phyloP scores from a whole-genome alignment of 2,797 vertebrate species.

The Kryptolebias ocellatus region DNA sequence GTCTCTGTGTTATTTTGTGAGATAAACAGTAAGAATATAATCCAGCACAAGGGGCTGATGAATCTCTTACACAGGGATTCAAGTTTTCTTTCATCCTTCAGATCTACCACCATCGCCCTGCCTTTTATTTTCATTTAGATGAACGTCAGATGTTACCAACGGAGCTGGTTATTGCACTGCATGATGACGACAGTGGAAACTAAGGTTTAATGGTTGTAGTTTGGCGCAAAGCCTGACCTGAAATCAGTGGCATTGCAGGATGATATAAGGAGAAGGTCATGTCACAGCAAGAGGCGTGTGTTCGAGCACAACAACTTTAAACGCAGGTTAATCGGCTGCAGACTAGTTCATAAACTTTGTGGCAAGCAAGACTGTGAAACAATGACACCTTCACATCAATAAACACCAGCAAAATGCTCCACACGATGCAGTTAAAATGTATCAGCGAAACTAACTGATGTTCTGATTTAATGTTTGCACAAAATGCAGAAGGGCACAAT shows the following conservation, averaged over 20 bases:
- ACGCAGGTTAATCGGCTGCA: not conserved
- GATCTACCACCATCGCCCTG: not conserved
- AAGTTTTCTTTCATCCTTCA: not conserved
- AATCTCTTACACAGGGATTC: not conserved
- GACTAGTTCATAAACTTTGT: slow-evolving; percentile 14
- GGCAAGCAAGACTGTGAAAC: not conserved
- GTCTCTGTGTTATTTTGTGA: slow-evolving; percentile 15
- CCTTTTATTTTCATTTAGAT: not conserved
- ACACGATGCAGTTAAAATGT: not conserved
- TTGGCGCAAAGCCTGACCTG: slow-evolving; percentile 24
- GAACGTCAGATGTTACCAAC: slow-evolving; percentile 7
- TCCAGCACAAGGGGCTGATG: not conserved
- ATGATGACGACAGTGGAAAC: slow-evolving; percentile 12
- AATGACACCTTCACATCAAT: not conserved
- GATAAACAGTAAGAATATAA: slow-evolving; percentile 2
- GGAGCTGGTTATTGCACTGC: not conserved
- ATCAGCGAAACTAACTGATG: not conserved
- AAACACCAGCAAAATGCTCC: not conserved
- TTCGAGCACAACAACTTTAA: slow-evolving; percentile 10
- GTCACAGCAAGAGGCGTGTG: slow-evolving; percentile 2
- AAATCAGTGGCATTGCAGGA: slow-evolving; percentile 28
- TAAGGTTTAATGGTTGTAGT: slow-evolving; percentile 1
- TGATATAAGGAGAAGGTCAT: slow-evolving; percentile 17
- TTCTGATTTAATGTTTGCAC: not conserved
- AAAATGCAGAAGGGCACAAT: not conserved